Evolutionary conservation across 2,888 invertebrate genomes (phyloP).

Genomic region (Agonopterix arenella): DNA sequence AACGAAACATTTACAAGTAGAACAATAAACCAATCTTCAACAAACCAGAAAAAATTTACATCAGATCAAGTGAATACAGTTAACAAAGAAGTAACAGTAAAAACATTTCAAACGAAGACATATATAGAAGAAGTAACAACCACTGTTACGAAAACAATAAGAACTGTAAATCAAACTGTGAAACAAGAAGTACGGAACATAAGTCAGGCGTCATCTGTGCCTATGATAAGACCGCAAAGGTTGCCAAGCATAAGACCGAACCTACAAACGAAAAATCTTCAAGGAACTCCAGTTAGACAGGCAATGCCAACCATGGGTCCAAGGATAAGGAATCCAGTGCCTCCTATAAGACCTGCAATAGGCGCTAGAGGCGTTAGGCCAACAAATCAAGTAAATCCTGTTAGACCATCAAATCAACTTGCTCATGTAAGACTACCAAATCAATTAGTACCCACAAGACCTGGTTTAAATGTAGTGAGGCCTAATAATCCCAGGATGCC

Average conservation of each 20-base stretch:
- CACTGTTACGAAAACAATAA: slow-evolving; percentile 67
- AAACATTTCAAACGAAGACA: slow-evolving; percentile 62
- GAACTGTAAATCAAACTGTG: slow-evolving; percentile 58
- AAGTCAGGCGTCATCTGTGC: slow-evolving; percentile 24
- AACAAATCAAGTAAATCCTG: slow-evolving; percentile 7
- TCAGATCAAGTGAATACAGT: slow-evolving; percentile 47
- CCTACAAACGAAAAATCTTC: slow-evolving; percentile 31
- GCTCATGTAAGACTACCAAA: slow-evolving; percentile 27
- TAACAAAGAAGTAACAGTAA: slow-evolving; percentile 59
- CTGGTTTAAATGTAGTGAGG: slow-evolving; percentile 26
- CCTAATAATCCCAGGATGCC: slow-evolving; percentile 36
- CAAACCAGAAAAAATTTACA: slow-evolving; percentile 36
- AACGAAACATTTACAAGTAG: slow-evolving; percentile 13
- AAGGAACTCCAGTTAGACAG: slow-evolving; percentile 43
- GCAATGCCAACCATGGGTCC: slow-evolving; percentile 31
- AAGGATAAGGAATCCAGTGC: slow-evolving; percentile 29
- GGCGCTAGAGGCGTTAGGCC: slow-evolving; percentile 16
- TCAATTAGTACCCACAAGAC: slow-evolving; percentile 36
- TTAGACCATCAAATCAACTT: slow-evolving; percentile 16
- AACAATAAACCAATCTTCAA: slow-evolving; percentile 21
- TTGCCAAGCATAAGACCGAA: slow-evolving; percentile 29
- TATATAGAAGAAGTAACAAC: slow-evolving; percentile 68
- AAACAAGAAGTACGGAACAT: slow-evolving; percentile 50
- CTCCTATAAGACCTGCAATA: slow-evolving; percentile 5
- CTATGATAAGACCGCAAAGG: slow-evolving; percentile 31